Evolutionary conservation across 2,797 vertebrate species (phyloP).

Genomic region (Sebastes diaconus): DNA sequence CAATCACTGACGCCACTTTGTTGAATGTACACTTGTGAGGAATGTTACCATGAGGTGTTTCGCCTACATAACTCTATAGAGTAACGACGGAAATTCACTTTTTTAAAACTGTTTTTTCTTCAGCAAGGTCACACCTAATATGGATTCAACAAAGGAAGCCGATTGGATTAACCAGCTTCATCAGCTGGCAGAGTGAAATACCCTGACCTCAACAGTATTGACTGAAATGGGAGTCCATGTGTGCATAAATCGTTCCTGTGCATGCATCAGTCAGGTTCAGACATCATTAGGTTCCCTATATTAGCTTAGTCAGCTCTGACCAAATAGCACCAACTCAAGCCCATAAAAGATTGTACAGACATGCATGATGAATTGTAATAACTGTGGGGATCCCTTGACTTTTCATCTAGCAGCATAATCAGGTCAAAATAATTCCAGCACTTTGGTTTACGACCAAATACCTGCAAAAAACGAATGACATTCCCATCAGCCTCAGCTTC

Average conservation of each 20-base stretch:
- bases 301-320: neutral
- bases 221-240: neutral
- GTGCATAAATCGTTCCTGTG: neutral
- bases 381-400: neutral
- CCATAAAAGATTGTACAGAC: neutral
- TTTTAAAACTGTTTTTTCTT: neutral
- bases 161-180: neutral
- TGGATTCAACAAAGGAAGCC: neutral
- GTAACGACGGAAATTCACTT: neutral
- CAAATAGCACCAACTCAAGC: neutral
- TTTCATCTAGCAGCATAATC: neutral
- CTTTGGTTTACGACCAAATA: neutral
- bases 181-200: conserved; percentile 15
- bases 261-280: neutral
- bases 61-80: neutral
- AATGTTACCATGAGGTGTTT: neutral
- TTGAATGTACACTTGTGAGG: neutral
- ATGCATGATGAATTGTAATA: neutral
- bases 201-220: conserved; percentile 9
- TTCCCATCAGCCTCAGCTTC: neutral
- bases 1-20: neutral
- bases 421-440: neutral
- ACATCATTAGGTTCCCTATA: neutral
- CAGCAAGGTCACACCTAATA: neutral
- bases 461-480: neutral